Evolutionary conservation across 2,113 vertebrate genomes (phyloP), one percentile per base, ranked within the genome.

Genomic region (Melospiza melodia): DNA sequence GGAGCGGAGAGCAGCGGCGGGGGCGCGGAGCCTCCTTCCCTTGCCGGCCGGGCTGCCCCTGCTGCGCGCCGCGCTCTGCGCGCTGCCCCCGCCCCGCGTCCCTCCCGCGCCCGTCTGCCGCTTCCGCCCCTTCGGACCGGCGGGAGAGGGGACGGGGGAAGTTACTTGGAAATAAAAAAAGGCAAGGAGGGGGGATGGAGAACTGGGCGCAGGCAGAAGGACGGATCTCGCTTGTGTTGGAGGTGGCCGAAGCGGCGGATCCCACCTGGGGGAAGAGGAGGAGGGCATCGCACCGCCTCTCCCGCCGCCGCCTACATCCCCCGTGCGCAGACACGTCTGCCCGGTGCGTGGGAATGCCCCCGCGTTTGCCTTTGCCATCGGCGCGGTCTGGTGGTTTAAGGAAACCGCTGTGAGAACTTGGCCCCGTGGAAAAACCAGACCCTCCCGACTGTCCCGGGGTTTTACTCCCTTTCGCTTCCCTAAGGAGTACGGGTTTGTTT

Each of bases 351-450:
- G 23, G 33, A 79, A 28, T 4, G 63, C 7, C 27, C 66, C 67
- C 15, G 33, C 39, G 0, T 19, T 62, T 35, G 35, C 33, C 27
- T 63, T 27, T 7, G 66, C 74, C 0, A 1, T 48, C 44, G 5
- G 3, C 21, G 39, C 3, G 41, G 61, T 43, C 39, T 51, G 55
- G 23, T 25, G 57, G 11, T 12, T 73, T 18, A 4, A n/a, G 48
- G 62, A 44, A 66, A 39, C 6, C 3, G 15, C 15, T 9, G 6
- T 2, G 55, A 28, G 48, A 46, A 22, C 7, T 19, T 11, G 37
- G 43, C 39, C 25, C 39, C 18, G 5, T 33, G 66, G 39, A 11
- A 31, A 58, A 58, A n/a, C 1, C 54, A 21, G 51, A 12, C 12
- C 35, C 25, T 20, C 35, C 30, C 25, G 39, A 6, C 23, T 8